Percentiles rank a stretch among this genome's conserved stretches.
These are phyloP conservation scores for Pseudomugil tenellus DNA, from an alignment of 2,797 vertebrate genomes.

Conservation along the genomic window DNA sequence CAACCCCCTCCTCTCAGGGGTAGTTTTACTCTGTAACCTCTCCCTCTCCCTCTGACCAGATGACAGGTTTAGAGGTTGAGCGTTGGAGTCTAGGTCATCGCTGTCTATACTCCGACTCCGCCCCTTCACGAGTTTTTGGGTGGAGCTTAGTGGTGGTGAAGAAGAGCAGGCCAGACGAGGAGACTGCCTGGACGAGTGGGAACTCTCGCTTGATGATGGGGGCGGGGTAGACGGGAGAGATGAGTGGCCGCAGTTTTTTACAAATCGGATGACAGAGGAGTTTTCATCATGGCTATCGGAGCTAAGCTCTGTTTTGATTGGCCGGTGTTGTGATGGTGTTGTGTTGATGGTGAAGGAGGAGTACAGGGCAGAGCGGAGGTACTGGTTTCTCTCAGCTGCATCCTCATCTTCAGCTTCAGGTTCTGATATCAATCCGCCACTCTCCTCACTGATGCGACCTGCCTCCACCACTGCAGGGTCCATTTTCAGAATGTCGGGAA, in stretches of 20 bases:
- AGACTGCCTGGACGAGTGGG: slow-evolving; percentile 62
- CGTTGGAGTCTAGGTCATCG: slow-evolving; percentile 53
- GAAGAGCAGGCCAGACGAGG: slow-evolving; percentile 75
- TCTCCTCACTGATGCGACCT: slow-evolving; percentile 84
- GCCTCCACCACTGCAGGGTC: slow-evolving; percentile 90
- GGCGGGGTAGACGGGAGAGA: slow-evolving; percentile 86
- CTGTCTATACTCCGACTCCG: slow-evolving; percentile 80
- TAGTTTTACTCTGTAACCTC: slow-evolving; percentile 53
- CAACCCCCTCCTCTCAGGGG: slow-evolving; percentile 61
- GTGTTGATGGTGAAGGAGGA: slow-evolving; percentile 91
- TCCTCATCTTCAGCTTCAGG: slow-evolving; percentile 85
- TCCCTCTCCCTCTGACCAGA: slow-evolving; percentile 88
- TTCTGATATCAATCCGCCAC: slow-evolving; percentile 85
- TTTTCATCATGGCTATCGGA: slow-evolving; percentile 82
- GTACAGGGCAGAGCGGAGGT: slow-evolving; percentile 91
- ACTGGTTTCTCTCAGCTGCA: slow-evolving; percentile 86
- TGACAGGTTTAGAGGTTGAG: slow-evolving; percentile 90
- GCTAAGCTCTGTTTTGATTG: slow-evolving; percentile 84
- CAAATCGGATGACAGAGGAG: slow-evolving; percentile 83
- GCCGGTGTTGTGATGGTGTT: slow-evolving; percentile 85
- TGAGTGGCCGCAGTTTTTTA: slow-evolving; percentile 65
- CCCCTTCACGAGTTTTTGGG: slow-evolving; percentile 78
- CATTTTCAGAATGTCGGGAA: slow-evolving; percentile 96
- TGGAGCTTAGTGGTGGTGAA: slow-evolving; percentile 79
- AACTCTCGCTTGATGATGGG: slow-evolving; percentile 76